phyloP scores from a whole-genome alignment of 1,140 invertebrate genomes.

The Heliconius hewitsoni region DNA sequence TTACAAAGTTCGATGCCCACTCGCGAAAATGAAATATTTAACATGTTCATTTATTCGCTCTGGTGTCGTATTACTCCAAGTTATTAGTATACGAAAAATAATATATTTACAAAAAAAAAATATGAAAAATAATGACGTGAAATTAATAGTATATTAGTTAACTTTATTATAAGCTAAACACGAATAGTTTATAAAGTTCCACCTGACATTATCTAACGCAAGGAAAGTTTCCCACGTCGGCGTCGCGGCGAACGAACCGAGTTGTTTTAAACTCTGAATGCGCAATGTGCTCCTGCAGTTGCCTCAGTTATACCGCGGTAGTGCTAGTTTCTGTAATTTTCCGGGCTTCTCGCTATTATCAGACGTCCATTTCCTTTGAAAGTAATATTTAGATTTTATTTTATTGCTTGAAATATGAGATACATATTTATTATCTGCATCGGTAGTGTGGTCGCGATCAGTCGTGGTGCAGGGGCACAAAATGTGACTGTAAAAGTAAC shows the following conservation, averaged over 20 bases:
- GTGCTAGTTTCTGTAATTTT: conserved; percentile 1
- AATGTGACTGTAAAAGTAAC: too few relatives aligned
- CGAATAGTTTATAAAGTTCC: conserved; percentile 11
- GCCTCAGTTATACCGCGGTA: not conserved
- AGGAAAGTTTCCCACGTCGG: conserved; percentile 21
- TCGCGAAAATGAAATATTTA: too few relatives aligned
- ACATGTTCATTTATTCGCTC: too few relatives aligned
- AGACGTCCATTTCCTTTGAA: not conserved
- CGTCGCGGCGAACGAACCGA: conserved; percentile 15
- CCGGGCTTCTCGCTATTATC: not conserved
- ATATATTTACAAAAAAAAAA: too few relatives aligned
- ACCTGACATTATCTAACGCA: conserved; percentile 25
- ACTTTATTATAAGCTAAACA: not conserved
- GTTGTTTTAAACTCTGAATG: conserved; percentile 22
- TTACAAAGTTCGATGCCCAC: too few relatives aligned
- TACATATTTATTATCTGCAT: too few relatives aligned
- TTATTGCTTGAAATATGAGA: not conserved
- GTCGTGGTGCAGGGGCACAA: too few relatives aligned
- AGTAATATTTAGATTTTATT: not conserved
- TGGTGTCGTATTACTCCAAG: too few relatives aligned
- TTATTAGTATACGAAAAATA: too few relatives aligned
- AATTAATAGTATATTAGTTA: not conserved
- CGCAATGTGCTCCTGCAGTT: conserved; percentile 16
- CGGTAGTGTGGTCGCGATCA: too few relatives aligned
- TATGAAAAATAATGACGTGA: too few relatives aligned